Conservation (phyloP, 2,113 vertebrate genomes). For the Theropithecus gelada region DNA sequence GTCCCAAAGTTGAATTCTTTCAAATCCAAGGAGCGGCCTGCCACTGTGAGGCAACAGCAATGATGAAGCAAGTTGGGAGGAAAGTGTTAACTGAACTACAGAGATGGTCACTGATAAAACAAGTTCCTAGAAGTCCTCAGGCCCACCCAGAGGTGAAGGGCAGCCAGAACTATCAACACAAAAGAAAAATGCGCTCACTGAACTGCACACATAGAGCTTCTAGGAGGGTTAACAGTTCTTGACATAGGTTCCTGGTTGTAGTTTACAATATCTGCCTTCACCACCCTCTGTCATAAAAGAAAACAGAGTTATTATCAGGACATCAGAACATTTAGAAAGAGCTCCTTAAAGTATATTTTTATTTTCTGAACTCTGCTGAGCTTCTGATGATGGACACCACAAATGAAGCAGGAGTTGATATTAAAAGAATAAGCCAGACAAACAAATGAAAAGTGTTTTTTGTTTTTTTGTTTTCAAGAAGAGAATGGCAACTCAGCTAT, state of each 20-base stretch:
- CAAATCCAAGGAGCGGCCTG: constrained; percentile 65
- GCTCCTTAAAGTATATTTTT: constrained; percentile 66
- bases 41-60: constrained; percentile 50
- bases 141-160: constrained; percentile 61
- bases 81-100: constrained; percentile 59
- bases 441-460: not conserved
- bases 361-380: constrained; percentile 66
- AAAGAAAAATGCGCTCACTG: constrained; percentile 80
- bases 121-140: constrained; percentile 61
- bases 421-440: not conserved
- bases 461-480: not conserved
- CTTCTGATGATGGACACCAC: constrained; percentile 50
- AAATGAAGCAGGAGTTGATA: constrained; percentile 28
- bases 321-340: constrained; percentile 62
- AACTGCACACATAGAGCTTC: constrained; percentile 96
- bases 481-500: not conserved
- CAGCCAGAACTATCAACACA: constrained; percentile 60
- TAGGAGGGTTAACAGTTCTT: constrained; percentile 91
- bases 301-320: constrained; percentile 79
- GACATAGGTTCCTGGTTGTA: constrained; percentile 96
- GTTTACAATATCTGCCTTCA: constrained; percentile 99
- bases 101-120: constrained; percentile 77
- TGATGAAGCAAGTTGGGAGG: not conserved
- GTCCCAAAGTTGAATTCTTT: constrained; percentile 64
- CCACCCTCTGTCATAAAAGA: constrained; percentile 91